Evolutionary conservation across 1,140 invertebrate genomes (phyloP).

Genomic region (Drosophila elegans): DNA sequence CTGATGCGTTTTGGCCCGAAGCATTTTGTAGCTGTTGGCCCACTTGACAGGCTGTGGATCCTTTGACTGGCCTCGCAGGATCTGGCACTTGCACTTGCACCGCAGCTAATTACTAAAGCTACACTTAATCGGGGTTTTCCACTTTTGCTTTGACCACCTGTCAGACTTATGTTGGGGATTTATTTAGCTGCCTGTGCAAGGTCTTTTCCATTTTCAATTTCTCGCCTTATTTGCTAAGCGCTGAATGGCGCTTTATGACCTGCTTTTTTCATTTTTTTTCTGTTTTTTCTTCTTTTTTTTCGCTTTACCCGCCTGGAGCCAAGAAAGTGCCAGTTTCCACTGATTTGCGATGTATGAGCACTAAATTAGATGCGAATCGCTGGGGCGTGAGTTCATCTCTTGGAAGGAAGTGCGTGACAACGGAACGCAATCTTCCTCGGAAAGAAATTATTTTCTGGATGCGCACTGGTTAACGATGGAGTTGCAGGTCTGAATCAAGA

Average conservation of each 20-base stretch:
- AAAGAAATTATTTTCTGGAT: slow-evolving; percentile 62
- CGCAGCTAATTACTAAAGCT: slow-evolving; percentile 63
- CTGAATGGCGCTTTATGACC: slow-evolving; percentile 42
- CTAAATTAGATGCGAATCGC: slow-evolving; percentile 54
- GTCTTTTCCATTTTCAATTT: slow-evolving; percentile 46
- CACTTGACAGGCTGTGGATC: slow-evolving; percentile 6
- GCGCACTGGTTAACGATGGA: slow-evolving; percentile 42
- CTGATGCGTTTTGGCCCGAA: slow-evolving; percentile 29
- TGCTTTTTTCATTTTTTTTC: slow-evolving; percentile 30
- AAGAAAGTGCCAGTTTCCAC: slow-evolving; percentile 33
- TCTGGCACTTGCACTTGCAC: slow-evolving; percentile 21
- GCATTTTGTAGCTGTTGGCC: slow-evolving; percentile 24
- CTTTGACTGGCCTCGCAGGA: slow-evolving; percentile 26
- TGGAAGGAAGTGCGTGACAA: slow-evolving; percentile 41
- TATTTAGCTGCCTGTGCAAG: slow-evolving; percentile 13
- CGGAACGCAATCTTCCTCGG: slow-evolving; percentile 30
- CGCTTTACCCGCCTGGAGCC: slow-evolving; percentile 6
- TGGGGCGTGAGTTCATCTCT: slow-evolving; percentile 29
- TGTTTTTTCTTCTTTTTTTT: neutral
- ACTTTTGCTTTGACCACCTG: slow-evolving; percentile 26
- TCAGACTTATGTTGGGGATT: slow-evolving; percentile 10
- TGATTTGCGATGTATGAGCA: slow-evolving; percentile 48
- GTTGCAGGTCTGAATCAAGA: slow-evolving; percentile 11
- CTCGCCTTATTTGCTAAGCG: slow-evolving; percentile 43
- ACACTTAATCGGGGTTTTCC: slow-evolving; percentile 41